Evolutionary conservation across 2,797 vertebrate species (phyloP).

Genomic region (Gymnodraco acuticeps): DNA sequence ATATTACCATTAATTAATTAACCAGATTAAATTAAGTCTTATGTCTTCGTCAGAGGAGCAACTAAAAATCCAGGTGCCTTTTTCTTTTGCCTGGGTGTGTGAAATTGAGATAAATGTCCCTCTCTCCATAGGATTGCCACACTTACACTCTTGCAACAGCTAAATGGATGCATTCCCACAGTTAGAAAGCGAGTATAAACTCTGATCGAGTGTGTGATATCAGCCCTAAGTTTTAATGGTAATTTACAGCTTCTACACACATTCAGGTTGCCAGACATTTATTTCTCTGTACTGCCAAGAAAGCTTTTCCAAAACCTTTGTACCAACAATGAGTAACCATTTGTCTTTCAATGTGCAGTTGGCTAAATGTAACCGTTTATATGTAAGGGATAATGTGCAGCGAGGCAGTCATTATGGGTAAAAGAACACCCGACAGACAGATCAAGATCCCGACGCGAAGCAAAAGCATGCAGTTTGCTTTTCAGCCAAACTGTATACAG

Average conservation of each 20-base stretch:
- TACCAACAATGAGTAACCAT: not conserved
- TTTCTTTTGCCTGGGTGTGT: not conserved
- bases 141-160: not conserved
- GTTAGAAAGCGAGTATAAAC: not conserved
- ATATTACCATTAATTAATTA: conserved; percentile 14
- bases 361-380: not conserved
- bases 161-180: conserved; percentile 10
- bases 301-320: not conserved
- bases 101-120: conserved; percentile 28
- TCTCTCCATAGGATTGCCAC: not conserved
- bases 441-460: too few species aligned
- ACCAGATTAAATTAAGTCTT: conserved; percentile 22
- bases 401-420: too few species aligned
- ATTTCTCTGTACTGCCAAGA: not conserved
- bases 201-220: not conserved
- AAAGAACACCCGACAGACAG: too few species aligned
- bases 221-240: not conserved
- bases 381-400: too few species aligned
- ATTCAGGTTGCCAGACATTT: not conserved
- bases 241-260: not conserved
- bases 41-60: not conserved
- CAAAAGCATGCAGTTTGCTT: too few species aligned
- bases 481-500: too few species aligned
- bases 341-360: not conserved
- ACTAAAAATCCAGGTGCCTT: conserved; percentile 1